Evolutionary conservation across 2,797 vertebrate genomes (phyloP), one percentile per base, ranked within the genome.

Genomic region (Falco berigora): DNA sequence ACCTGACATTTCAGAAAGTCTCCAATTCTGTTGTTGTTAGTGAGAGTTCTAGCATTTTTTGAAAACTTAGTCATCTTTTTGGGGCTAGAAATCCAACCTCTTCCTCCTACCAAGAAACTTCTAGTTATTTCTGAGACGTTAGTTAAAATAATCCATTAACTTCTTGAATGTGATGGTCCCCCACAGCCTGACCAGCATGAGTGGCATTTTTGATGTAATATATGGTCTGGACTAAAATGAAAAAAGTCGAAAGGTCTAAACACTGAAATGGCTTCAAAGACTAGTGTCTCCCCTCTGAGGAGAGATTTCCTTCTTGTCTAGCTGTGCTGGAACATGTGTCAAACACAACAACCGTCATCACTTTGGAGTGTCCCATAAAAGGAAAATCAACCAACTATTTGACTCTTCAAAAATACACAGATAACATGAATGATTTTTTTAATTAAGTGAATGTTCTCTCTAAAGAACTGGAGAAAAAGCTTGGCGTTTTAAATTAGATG

Each of bases 231-330:
- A 90, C 47, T 72, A 38, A 79, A 93, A 83, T 61, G 21, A 50
- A 79, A 82, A 75, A 93, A 62, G 42, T 52, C 85, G 59, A 44
- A 93, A 87, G 78, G 19, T 88, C 81, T 94, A 94, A 97, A 93
- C 53, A 79, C 34, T 91, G 78, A 88, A 92, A 25, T 34, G 25
- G 38, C 88, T 96, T 95, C 96, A 96, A 94, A 97, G 93, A 82
- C 14, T 68, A 59, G 76, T 40, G 38, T 83, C 73, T 91, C 46
- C 44, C 12, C 10, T 76, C 80, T 42, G 52, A 90, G 81, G 90
- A 85, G 90, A 90, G 80, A 86, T 78, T 90, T 97, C 52, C 80
- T 85, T 86, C 80, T 96, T 95, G 93, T 92, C 74, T 93, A 78
- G 81, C 92, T 92, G 71, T 95, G 86, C 86, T 0, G 5, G 83